Evolutionary conservation across 1,140 invertebrate genomes (phyloP).

Genomic region (Spodoptera frugiperda): DNA sequence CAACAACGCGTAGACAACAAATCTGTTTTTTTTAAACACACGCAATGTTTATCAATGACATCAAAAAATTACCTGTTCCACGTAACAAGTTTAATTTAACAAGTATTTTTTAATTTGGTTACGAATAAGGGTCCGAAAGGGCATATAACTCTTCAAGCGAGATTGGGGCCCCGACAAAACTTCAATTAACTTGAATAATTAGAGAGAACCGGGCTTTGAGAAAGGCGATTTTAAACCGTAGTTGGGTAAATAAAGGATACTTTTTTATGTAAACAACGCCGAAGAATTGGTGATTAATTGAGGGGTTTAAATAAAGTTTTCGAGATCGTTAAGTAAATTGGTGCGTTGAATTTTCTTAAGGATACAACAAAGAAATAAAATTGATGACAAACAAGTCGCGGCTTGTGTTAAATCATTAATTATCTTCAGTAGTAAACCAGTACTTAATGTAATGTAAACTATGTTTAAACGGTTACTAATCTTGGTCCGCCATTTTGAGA

Average conservation of each 20-base stretch:
- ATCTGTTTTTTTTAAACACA: conserved; percentile 12
- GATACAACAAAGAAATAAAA: neutral
- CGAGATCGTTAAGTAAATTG: neutral
- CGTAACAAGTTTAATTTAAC: conserved; percentile 16
- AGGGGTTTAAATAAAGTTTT: neutral
- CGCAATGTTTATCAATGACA: conserved; percentile 11
- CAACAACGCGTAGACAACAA: neutral
- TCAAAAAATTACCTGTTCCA: conserved; percentile 2
- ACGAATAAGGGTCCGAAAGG: conserved; percentile 14
- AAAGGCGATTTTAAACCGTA: neutral
- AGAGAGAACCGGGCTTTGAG: conserved; percentile 27
- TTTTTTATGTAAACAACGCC: conserved; percentile 31
- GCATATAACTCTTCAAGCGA: conserved; percentile 33
- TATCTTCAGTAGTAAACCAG: too few species aligned
- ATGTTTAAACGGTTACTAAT: too few species aligned
- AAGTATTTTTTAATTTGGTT: conserved; percentile 39
- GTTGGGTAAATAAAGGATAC: conserved; percentile 33
- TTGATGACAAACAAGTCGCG: neutral
- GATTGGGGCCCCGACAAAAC: conserved; percentile 47
- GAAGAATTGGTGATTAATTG: conserved; percentile 41
- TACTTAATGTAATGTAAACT: too few species aligned
- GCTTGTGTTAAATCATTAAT: too few species aligned
- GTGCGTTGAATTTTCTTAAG: neutral
- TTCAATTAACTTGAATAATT: conserved; percentile 62
- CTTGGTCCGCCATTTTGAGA: too few species aligned